phyloP scores from a whole-genome alignment of 1,140 invertebrate genomes.

The Brachystomella parvula region DNA sequence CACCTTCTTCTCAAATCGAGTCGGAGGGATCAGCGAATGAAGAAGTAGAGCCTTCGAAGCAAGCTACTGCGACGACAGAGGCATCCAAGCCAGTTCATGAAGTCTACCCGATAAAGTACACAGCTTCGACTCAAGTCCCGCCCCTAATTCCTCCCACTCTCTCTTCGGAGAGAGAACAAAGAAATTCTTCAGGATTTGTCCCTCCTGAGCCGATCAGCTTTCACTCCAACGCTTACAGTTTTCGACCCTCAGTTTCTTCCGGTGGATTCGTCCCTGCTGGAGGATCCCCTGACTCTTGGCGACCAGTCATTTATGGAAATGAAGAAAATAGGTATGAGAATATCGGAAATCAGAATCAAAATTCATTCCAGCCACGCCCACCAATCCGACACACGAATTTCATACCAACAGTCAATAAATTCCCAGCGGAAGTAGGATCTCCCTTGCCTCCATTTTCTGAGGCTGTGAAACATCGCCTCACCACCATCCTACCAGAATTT shows the following conservation, averaged over 20 bases:
- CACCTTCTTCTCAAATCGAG: background rate
- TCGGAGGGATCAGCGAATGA: no score
- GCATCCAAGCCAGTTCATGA: conserved; percentile 2
- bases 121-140: background rate
- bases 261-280: conserved; percentile 13
- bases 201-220: conserved; percentile 30
- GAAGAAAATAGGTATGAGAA: no score
- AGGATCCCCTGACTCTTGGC: conserved; percentile 31
- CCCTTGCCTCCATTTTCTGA: background rate
- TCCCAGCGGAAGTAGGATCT: background rate
- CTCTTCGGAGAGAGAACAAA: conserved; percentile 5
- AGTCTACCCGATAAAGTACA: conserved; percentile 20
- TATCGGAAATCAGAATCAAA: background rate
- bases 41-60: no score
- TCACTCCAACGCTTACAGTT: conserved; percentile 27
- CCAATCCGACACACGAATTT: background rate
- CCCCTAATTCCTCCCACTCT: background rate
- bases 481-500: background rate
- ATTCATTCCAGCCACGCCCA: background rate
- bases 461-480: background rate
- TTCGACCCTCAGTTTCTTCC: conserved; percentile 7
- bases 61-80: background rate
- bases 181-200: conserved; percentile 19
- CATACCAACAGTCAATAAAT: background rate
- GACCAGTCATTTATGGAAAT: conserved; percentile 26